Base-by-base conservation (phyloP, 2,797 vertebrate species). In the Poeciliopsis gracilis region DNA sequence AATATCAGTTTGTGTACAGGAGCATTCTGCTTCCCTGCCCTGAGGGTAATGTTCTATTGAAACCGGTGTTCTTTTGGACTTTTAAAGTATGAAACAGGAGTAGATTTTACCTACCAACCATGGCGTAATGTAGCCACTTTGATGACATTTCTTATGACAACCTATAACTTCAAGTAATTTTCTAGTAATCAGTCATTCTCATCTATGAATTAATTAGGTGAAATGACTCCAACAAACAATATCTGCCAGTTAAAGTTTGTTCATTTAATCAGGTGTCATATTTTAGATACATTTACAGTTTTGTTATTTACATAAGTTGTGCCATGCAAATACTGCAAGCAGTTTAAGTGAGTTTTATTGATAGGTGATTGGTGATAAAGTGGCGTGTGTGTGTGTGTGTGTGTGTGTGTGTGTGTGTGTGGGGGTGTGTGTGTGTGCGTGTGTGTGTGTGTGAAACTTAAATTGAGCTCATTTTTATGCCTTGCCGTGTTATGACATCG, bases 381-480 rank as follows among this genome's bases (percentile, higher is more conserved):
- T 77, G 72, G 18, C 41, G 69, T 78, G 46, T 77, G 49, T 36
- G 36, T 4, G 3, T 36, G 36, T 36, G 36, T 36, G 36, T 36
- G 36, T 36, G 36, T 5, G 36, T 2, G 4, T 0, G 36, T 36
- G 36, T 36, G 33, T 33, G 33, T 33, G 33, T 33, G 33, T 33
- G 33, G 2, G 33, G 2, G 33, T 33, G 33, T 33, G 33, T 33
- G 33, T 33, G 33, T 33, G 33, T 33, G 33, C 4, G 36, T 36
- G 3, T 36, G 36, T 36, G 36, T 53, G 74, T 53, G 20, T 53
- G 74, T 53, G 20, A 71, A 59, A 41, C 73, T 33, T 18, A 47
- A 70, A 45, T 51, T 67, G 78, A 89, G 76, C 82, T 76, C 25
- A 28, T 45, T 23, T 38, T 73, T 73, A 38, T 73, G 78, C 82